phyloP scores from a whole-genome alignment of 2,797 vertebrate genomes.

The Anguilla marmorata region DNA sequence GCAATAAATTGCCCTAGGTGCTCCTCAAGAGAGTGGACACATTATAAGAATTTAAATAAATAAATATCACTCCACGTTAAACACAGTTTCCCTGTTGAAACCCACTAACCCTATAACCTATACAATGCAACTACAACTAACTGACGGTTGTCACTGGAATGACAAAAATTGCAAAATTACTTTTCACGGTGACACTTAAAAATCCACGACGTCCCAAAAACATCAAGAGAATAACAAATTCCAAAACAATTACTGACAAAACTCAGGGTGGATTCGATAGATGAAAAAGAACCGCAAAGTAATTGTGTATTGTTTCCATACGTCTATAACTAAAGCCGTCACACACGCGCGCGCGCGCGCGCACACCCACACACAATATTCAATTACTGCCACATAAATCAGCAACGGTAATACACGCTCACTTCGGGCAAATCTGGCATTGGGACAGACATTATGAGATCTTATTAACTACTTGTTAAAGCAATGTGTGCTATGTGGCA shows the following conservation, averaged over 20 bases:
- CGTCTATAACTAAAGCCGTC: background rate
- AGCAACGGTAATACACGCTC: too few species aligned
- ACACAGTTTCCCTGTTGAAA: background rate
- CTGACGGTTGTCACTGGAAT: background rate
- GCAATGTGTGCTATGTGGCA: background rate
- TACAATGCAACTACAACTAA: background rate
- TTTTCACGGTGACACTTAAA: background rate
- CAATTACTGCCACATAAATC: background rate
- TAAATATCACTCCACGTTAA: background rate
- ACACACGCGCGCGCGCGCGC: background rate
- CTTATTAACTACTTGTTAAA: background rate
- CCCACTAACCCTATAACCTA: background rate
- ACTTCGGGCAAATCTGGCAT: background rate
- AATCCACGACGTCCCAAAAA: background rate
- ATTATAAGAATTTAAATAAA: background rate
- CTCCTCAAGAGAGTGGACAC: background rate
- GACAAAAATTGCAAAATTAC: background rate
- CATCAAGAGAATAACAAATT: background rate
- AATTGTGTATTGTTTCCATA: background rate
- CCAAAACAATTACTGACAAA: background rate
- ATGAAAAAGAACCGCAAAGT: background rate
- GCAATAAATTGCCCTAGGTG: background rate
- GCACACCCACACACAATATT: background rate
- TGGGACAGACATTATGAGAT: background rate
- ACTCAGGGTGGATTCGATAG: background rate